Percentiles rank a stretch among this genome's conserved stretches.
Conservation (phyloP, 2,797 vertebrate species). For the Sciurus carolinensis region DNA sequence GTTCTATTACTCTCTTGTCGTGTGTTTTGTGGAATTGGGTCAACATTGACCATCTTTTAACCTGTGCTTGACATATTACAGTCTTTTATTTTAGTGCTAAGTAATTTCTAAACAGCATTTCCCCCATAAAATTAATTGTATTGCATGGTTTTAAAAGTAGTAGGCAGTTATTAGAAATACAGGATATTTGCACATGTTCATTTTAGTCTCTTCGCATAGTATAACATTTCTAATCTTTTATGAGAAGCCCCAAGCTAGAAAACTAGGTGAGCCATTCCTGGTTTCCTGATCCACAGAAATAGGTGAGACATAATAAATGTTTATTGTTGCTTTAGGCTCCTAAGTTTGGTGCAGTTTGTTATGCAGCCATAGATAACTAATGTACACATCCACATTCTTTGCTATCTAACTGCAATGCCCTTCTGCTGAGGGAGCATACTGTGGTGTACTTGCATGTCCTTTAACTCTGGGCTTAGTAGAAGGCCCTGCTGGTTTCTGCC, state of each 20-base stretch:
- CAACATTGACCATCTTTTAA: slow-evolving; percentile 43
- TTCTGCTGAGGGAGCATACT: not conserved
- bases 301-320: not conserved
- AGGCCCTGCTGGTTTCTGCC: not conserved
- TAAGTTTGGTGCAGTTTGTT: not conserved
- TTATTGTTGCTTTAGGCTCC: not conserved
- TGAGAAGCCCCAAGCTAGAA: not conserved
- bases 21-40: not conserved
- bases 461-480: not conserved
- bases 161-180: not conserved
- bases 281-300: not conserved
- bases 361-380: not conserved
- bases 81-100: slow-evolving; percentile 19
- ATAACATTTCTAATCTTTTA: slow-evolving; percentile 29
- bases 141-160: not conserved
- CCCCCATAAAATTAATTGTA: not conserved
- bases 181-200: not conserved
- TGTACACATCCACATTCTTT: not conserved
- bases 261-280: not conserved
- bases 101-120: slow-evolving; percentile 11
- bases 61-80: not conserved
- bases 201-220: slow-evolving; percentile 29
- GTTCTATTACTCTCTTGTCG: slow-evolving; percentile 33
- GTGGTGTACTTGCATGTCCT: not conserved
- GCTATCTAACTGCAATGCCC: not conserved